Percentiles rank a stretch among this genome's conserved stretches.
Evolutionary conservation across 2,797 vertebrate genomes (phyloP).

Genomic region (Gymnocypris eckloni): DNA sequence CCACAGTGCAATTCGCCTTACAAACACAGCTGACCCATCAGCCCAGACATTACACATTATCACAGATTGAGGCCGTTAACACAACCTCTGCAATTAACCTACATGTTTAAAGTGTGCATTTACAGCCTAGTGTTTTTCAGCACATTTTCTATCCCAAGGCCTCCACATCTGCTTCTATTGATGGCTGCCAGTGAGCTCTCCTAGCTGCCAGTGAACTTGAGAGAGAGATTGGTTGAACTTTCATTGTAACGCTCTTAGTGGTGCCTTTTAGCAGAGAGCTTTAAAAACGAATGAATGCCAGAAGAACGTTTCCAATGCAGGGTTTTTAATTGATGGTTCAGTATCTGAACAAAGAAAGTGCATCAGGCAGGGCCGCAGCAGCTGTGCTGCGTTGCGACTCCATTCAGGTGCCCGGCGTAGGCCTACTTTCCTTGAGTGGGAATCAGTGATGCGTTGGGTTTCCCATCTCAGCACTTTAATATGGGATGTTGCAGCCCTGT

Average conservation of each 20-base stretch:
- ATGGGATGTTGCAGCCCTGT: conserved; percentile 12
- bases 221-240: conserved; percentile 33
- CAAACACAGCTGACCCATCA: conserved; percentile 33
- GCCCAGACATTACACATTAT: neutral
- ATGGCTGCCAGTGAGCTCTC: neutral
- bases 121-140: conserved; percentile 7
- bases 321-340: conserved; percentile 35
- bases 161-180: conserved; percentile 34
- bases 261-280: neutral
- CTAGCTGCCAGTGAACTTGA: conserved; percentile 14
- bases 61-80: neutral
- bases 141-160: neutral
- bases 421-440: neutral
- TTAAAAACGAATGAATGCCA: conserved; percentile 36
- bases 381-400: neutral
- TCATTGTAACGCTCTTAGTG: conserved; percentile 21
- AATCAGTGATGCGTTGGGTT: neutral
- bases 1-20: neutral
- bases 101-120: conserved; percentile 20
- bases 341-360: conserved; percentile 21
- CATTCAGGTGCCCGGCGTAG: neutral
- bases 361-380: neutral
- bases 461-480: conserved; percentile 32
- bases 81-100: conserved; percentile 26
- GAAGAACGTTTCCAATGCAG: conserved; percentile 31